Evolutionary conservation across 2,797 vertebrate species (phyloP), one percentile per base, ranked within the genome.

Genomic region (Cryptoprocta ferox): DNA sequence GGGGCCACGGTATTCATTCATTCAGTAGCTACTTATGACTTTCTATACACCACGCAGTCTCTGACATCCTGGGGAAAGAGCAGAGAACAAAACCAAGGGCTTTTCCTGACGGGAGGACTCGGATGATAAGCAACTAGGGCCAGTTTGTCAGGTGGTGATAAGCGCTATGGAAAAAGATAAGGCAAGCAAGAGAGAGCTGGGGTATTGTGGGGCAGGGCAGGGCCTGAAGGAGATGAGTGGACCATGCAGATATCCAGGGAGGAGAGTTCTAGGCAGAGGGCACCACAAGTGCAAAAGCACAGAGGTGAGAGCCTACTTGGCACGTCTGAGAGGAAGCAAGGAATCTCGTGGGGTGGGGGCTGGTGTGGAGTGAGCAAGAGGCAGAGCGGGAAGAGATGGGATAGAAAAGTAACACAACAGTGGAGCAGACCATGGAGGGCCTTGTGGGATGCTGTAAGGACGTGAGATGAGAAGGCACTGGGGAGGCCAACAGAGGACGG

Each of bases 391-490:
- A 18, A 56, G 53, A 68, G 24, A 50, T 28, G 26, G 92, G 8
- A 37, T 7, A 0, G 3, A 42, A 84, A 84, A 21, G 8, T 32
- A 88, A 75, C 6, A 42, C 81, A 45, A 14, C 0, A 56, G 15
- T 1, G 18, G 4, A 18, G 2, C 26, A 37, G 30, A 37, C 3
- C 21, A 0, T 0, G 15, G 19, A 83, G 14, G 13, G 50, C 9
- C 32, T 37, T 0, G 1, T 3, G 35, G 42, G 75, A 30, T 37
- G n/a, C 2, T 2, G 0, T 10, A 24, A 85, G 61, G 28, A 42
- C 24, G 42, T 32, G 70, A 79, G 35, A 89, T 14, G 53, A 75
- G 32, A 94, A 90, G 30, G 61, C 50, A 75, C 18, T 37, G 19
- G n/a, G 19, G 89, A 18, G 26, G 18, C 56, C 42, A 50, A 78